A percentile compares a stretch with the other conserved stretches of the same genome.
Conservation (phyloP, 2,797 vertebrate species). For the Ctenopoma kingsleyae region DNA sequence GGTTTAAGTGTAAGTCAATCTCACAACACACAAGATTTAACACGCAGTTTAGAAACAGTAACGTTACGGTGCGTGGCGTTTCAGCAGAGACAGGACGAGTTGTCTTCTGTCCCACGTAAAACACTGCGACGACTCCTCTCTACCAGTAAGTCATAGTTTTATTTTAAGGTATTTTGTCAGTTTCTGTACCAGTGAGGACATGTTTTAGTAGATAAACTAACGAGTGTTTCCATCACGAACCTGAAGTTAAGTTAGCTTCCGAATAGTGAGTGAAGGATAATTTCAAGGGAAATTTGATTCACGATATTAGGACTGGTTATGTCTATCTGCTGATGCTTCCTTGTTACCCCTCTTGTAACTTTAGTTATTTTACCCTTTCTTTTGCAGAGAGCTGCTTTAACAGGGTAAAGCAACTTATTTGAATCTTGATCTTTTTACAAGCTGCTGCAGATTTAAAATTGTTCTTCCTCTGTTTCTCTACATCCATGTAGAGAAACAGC, state of each 20-base stretch:
- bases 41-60: constrained; percentile 10
- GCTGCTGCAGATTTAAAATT: too few species aligned
- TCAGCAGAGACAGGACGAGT: constrained; percentile 1
- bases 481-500: too few species aligned
- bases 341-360: too few species aligned
- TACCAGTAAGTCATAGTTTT: constrained; percentile 36
- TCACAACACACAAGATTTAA: neutral
- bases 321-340: too few species aligned
- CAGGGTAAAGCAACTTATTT: too few species aligned
- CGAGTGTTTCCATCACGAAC: neutral
- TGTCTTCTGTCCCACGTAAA: neutral
- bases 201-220: neutral
- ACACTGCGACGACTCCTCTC: neutral
- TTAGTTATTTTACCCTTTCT: too few species aligned
- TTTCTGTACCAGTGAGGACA: neutral
- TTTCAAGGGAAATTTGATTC: too few species aligned
- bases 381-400: too few species aligned
- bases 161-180: neutral
- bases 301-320: too few species aligned
- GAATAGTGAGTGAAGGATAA: neutral
- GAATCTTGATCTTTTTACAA: too few species aligned
- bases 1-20: neutral
- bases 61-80: neutral
- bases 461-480: too few species aligned
- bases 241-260: neutral